Evolutionary conservation across 1,140 invertebrate species (phyloP), one percentile per base, ranked within the genome.

Genomic region (Heliconius congener): DNA sequence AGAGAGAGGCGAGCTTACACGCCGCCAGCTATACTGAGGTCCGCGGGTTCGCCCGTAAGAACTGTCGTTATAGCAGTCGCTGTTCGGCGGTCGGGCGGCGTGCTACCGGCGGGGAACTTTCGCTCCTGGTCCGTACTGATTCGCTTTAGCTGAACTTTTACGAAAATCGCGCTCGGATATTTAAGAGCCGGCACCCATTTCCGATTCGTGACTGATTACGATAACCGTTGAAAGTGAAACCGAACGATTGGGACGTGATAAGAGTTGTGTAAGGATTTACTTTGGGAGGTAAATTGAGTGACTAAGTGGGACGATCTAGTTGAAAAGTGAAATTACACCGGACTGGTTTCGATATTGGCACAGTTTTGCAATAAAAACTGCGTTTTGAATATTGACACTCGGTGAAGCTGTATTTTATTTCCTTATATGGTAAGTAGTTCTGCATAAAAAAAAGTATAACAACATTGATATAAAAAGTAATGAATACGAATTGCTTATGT

Each of bases 11-110:
- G 88, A 92, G 90, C 90, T 91, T 91, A 88, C 87, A 83, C 88
- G 85, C 86, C 85, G 84, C 50, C 4, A 46, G 82, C 86, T 90
- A 88, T 92, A 88, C 86, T 88, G 88, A 89, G 90, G 85, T 86
- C 84, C 86, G 90, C 87, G 89, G 92, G 91, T 94, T 93, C 87
- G 90, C 88, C 91, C 86, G 91, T 81, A 88, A 88, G 87, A 90
- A 91, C 84, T 90, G 84, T 90, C 88, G 89, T 92, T 94, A 94
- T 93, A 90, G 90, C 91, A 93, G 92, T 94, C 88, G 92, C 91
- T 90, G 91, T 88, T 92, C 92, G 88, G 84, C 90, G 84, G 83
- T 90, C 91, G 91, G 87, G 84, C 91, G 84, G 90, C 86, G 91
- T 82, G 88, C 85, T 87, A 80, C 88, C 82, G 84, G 71, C 55